Percentiles rank a stretch among this genome's conserved stretches.
phyloP scores from a whole-genome alignment of 2,888 invertebrate species.

The Drosophila heteroneura region DNA sequence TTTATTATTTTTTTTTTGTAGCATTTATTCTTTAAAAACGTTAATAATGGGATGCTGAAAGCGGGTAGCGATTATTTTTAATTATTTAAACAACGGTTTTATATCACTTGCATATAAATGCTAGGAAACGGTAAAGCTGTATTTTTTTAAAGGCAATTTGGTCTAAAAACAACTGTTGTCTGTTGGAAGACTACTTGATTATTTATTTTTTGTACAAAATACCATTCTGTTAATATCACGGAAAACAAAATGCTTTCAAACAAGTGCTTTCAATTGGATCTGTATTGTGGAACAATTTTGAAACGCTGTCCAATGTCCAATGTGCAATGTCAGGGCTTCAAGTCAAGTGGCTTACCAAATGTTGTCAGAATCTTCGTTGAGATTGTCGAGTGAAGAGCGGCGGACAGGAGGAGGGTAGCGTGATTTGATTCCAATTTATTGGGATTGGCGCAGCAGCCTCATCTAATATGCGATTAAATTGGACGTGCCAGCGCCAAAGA shows the following conservation, averaged over 20 bases:
- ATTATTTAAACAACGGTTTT: not conserved
- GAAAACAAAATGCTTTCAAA: too few species aligned
- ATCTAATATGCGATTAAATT: slow-evolving; percentile 68
- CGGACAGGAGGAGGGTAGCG: not conserved
- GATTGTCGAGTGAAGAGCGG: slow-evolving; percentile 7
- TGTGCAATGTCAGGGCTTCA: slow-evolving; percentile 6
- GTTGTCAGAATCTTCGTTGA: slow-evolving; percentile 19
- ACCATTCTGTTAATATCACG: not conserved
- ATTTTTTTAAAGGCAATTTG: not conserved
- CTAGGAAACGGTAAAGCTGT: not conserved
- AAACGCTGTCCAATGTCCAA: not conserved
- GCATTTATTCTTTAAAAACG: not conserved
- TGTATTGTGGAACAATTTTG: not conserved
- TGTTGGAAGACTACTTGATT: not conserved
- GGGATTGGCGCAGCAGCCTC: slow-evolving; percentile 56
- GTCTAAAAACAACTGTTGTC: not conserved
- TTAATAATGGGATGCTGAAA: not conserved
- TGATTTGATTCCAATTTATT: slow-evolving; percentile 53
- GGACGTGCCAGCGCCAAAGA: slow-evolving; percentile 54
- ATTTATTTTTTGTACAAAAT: not conserved
- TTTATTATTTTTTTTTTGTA: not conserved
- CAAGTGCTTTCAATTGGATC: not conserved
- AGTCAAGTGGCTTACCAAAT: slow-evolving; percentile 33
- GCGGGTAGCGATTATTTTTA: not conserved
- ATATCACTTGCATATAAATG: not conserved